Evolutionary conservation across 2,113 vertebrate species (phyloP).

Genomic region (Egretta garzetta): DNA sequence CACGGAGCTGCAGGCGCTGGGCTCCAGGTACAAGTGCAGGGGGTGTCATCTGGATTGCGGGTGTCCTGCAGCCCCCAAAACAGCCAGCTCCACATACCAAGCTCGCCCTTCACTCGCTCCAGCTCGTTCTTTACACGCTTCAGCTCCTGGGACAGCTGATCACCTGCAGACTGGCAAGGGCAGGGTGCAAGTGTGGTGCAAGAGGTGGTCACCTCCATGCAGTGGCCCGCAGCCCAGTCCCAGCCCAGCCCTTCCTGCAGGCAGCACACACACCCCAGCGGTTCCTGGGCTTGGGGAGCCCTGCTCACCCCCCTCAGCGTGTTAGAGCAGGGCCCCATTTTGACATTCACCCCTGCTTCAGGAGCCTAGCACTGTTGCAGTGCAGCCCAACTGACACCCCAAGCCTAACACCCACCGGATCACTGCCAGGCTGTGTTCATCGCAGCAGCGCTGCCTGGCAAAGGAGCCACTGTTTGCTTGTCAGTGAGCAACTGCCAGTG

Average conservation of each 20-base stretch:
- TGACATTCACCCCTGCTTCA: neutral
- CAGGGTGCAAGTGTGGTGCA: neutral
- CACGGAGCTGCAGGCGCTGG: neutral
- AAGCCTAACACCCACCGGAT: neutral
- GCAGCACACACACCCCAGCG: fast-evolving
- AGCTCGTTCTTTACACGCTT: neutral
- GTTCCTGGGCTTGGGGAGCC: neutral
- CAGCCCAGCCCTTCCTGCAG: neutral
- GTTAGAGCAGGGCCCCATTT: neutral
- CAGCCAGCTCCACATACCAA: neutral
- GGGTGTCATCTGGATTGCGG: neutral
- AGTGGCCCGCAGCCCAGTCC: neutral
- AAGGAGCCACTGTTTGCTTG: neutral
- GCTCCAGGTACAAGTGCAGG: neutral
- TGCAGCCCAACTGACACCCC: neutral
- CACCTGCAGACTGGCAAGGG: neutral
- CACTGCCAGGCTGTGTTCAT: neutral
- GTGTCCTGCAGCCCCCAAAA: neutral
- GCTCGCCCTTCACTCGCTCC: neutral
- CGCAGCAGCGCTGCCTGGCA: fast-evolving
- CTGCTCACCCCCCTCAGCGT: neutral
- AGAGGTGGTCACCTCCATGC: neutral
- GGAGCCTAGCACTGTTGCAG: neutral
- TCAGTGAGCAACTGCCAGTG: neutral
- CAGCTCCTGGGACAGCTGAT: neutral